Evolutionary conservation across 2,888 invertebrate species (phyloP), one percentile per base, ranked within the genome.

Genomic region (Tenthredo scrophulariae): DNA sequence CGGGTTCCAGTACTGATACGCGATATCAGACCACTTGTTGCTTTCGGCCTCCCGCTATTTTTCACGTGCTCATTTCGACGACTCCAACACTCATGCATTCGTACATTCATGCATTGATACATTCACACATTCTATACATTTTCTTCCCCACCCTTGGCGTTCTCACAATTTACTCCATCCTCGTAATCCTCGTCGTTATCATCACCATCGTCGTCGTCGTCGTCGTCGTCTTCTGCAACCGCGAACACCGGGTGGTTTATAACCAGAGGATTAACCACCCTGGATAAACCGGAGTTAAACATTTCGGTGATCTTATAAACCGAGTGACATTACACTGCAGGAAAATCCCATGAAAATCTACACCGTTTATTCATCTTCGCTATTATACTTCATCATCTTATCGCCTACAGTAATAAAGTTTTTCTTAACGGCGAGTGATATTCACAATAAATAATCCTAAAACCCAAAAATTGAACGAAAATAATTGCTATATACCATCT

Each of bases 11-110:
- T 88, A 91, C 89, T 91, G 92, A 91, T 92, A 92, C 91, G 91
- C 91, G 91, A 89, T 91, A 92, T 92, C 92, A 91, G 88, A 90
- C 90, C 91, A 92, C 91, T 91, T 92, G 92, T 92, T 92, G 91
- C 91, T 87, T 29, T 70, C 87, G 74, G 83, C 74, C 72, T 67
- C 83, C 85, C 86, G 85, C 85, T 88, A 89, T 88, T 90, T 91
- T 91, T 91, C 88, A 89, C 89, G 88, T 87, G 89, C 79, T 82
- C 70, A 37, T 46, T 83, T 83, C 43, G 6, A n/a, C 62, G 40
- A 37, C 40, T 62, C 43, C 7, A 29, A 70, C 33, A n/a, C 67
- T 37, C 1, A 13, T 33, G 33, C 26, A n/a, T 13, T 43, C 43
- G 22, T 15, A 40, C 22, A n/a, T 37, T n/a, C 22, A 9, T 22